Evolutionary conservation across 2,113 vertebrate species (phyloP).

Genomic region (Gymnarchus niloticus): DNA sequence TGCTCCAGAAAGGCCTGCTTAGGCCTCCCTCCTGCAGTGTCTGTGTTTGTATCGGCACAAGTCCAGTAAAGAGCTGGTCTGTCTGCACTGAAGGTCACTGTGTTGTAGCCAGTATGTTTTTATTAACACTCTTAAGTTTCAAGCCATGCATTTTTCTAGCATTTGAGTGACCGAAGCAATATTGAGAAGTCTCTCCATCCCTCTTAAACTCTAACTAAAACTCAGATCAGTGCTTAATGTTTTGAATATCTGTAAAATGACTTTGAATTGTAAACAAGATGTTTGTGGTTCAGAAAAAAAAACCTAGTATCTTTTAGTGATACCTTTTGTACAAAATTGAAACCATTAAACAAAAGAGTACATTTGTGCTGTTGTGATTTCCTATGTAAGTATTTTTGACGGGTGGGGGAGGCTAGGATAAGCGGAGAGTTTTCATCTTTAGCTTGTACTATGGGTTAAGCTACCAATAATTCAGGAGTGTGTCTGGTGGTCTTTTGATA

Average conservation of each 20-base stretch:
- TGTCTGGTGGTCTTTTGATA: too few species aligned
- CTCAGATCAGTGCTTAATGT: conserved; percentile 55
- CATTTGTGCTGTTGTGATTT: neutral
- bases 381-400: neutral
- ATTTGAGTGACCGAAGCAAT: conserved; percentile 73
- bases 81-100: conserved; percentile 62
- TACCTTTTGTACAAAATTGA: conserved; percentile 70
- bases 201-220: conserved; percentile 39
- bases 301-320: conserved; percentile 67
- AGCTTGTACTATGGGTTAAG: neutral
- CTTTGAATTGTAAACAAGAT: conserved; percentile 64
- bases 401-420: neutral
- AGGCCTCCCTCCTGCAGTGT: conserved; percentile 52
- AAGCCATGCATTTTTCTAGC: conserved; percentile 56
- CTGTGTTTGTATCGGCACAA: conserved; percentile 66
- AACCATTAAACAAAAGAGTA: conserved; percentile 44
- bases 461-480: too few species aligned
- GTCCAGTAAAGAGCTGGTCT: conserved; percentile 64
- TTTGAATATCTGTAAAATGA: conserved; percentile 55
- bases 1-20: conserved; percentile 46
- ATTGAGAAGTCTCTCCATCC: conserved; percentile 65
- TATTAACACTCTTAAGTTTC: conserved; percentile 32
- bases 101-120: conserved; percentile 58
- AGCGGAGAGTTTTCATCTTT: neutral
- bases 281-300: conserved; percentile 46